Evolutionary conservation across 1,140 invertebrate species (phyloP), one percentile per base, ranked within the genome.

Genomic region (Achatina immaculata): DNA sequence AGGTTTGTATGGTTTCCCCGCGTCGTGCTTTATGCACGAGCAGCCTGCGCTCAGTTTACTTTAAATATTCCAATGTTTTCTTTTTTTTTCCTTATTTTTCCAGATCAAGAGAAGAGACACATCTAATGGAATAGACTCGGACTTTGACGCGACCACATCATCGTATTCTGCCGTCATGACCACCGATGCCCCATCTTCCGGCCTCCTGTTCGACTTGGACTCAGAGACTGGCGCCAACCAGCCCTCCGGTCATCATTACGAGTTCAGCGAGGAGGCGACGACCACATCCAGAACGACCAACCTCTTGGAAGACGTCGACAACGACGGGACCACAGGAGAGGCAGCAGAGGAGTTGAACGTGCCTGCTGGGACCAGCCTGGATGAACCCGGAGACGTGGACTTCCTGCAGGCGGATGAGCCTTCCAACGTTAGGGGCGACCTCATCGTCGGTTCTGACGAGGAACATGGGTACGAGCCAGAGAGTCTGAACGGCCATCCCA

Each of bases 251-350:
- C 82, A 73, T 19, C 73, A 80, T 11, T 83, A 83, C 45, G 82
- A 83, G 55, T 51, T 81, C 14, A 48, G 51, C 58, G 80, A 31
- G 11, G 66, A 80, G 21, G 19, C 36, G 34, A 75, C 75, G 16
- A 62, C 36, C 7, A 72, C 38, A 48, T 19, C 34, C 31, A 78
- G 83, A 31, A 55, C 84, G 1, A 11, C 72, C 55, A 84, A 87
- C 71, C 82, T 82, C 0, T 72, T 87, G 51, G 83, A 81, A 38
- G 86, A 87, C 45, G 74, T 85, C 4, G 58, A 74, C 58, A 68
- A 78, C 66, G 71, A 76, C 6, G 45, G 11, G 6, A 19, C 45
- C 7, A 42, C n/a, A 42, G 28, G 31, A 21, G 45, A 55, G 9
- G 4, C 66, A 69, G 6, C 4, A 42, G 34, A 36, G n/a, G 66